A percentile compares a stretch with the other conserved stretches of the same genome.
phyloP scores from a whole-genome alignment of 2,797 vertebrate genomes.

The Molossus alvarezi region DNA sequence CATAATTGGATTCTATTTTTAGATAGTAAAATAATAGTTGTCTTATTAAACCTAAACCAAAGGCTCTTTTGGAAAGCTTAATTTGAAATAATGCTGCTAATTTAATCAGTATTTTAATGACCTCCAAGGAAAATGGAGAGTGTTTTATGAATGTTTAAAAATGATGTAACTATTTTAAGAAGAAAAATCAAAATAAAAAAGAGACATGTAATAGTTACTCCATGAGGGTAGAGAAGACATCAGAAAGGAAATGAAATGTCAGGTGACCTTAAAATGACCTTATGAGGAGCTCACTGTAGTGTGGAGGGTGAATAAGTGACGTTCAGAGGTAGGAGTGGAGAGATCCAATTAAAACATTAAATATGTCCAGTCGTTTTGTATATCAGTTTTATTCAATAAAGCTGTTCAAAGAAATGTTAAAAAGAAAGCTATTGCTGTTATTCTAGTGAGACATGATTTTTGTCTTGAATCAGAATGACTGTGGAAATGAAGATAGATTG shows the following conservation, averaged over 20 bases:
- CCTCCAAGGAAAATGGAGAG: constrained; percentile 45
- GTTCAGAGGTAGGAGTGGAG: not conserved
- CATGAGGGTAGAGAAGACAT: not conserved
- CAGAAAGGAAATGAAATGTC: constrained; percentile 46
- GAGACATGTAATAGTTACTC: not conserved
- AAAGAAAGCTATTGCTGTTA: not conserved
- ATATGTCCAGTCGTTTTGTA: not conserved
- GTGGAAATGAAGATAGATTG: constrained; percentile 4
- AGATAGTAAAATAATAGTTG: constrained; percentile 66
- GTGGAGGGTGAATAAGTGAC: not conserved
- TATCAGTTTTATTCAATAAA: constrained; percentile 7
- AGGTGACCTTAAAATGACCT: constrained; percentile 24
- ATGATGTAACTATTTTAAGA: constrained; percentile 26
- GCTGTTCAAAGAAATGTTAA: not conserved
- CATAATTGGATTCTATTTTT: constrained; percentile 77
- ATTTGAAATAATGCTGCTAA: constrained; percentile 64
- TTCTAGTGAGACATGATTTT: not conserved
- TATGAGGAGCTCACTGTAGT: not conserved
- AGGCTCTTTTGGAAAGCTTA: not conserved
- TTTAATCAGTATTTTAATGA: constrained; percentile 75
- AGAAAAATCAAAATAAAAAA: constrained; percentile 49
- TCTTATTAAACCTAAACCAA: constrained; percentile 73
- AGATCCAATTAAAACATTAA: constrained; percentile 27
- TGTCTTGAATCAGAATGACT: not conserved
- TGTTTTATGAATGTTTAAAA: constrained; percentile 70